Evolutionary conservation across 2,888 invertebrate species (phyloP), one percentile per base, ranked within the genome.

Genomic region (Lasioglossum calceatum): DNA sequence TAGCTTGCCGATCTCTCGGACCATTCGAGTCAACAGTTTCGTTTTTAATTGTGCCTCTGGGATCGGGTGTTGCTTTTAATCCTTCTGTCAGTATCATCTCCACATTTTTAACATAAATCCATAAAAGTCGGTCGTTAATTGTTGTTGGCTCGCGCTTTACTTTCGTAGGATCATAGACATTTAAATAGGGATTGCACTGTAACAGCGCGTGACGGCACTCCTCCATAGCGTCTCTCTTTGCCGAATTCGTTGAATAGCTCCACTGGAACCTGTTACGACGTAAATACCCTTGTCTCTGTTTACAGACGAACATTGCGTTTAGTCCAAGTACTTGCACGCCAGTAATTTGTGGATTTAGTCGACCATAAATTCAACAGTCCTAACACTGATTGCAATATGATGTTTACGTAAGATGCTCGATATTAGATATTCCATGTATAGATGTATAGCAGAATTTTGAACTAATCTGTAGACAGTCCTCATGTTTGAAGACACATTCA

Each of bases 261-360:
- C 2, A 27, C 10, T 44, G 19, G 27, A 64, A 67, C n/a, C 32
- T 16, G 32, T 14, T 58, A 19, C 23, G 47, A 58, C 32, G 58
- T 64, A 81, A 85, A 74, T 78, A 76, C 36, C 39, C 54, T 32
- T 80, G 72, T 74, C 64, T 39, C 32, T 78, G 77, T 75, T 78
- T 78, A 81, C 86, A 44, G 44, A 47, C 39, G 71, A 27, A 58
- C 70, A 75, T 78, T 78, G 61, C 75, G 72, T 72, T 81, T 76
- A 78, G 86, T 42, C 81, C 54, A 44, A 77, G 67, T 85, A 86
- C 77, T 85, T 75, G 86, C 75, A 54, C 73, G 79, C 75, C 64
- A 72, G 81, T 85, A 86, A 86, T 85, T 85, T 86, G 86, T 86
- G 72, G 81, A 85, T 85, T 85, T 54, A 78, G 86, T 85, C 75